Evolutionary conservation across 1,140 invertebrate genomes (phyloP).

Genomic region (Uloborus diversus): DNA sequence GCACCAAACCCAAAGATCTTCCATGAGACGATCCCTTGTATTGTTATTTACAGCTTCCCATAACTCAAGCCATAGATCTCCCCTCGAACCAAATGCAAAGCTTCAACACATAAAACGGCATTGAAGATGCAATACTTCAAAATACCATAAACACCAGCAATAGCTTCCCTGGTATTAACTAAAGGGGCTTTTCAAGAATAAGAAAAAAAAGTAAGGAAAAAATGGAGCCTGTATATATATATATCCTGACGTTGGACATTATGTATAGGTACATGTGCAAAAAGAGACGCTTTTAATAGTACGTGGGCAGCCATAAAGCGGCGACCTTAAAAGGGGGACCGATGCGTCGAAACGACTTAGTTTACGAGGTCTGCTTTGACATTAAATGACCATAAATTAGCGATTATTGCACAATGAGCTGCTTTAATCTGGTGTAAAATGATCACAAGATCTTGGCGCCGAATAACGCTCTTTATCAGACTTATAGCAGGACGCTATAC

Average conservation of each 20-base stretch:
- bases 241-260: background rate
- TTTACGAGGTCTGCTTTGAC: conserved; percentile 52
- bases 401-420: conserved; percentile 55
- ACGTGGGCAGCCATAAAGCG: conserved; percentile 49
- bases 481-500: conserved; percentile 18
- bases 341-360: conserved; percentile 48
- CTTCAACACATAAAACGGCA: conserved; percentile 3
- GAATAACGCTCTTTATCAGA: conserved; percentile 44
- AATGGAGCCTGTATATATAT: conserved; percentile 23
- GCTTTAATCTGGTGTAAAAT: conserved; percentile 56
- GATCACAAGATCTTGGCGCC: conserved; percentile 25
- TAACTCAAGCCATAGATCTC: conserved; percentile 35
- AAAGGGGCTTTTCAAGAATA: background rate
- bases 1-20: too few relatives aligned
- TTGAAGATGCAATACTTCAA: conserved; percentile 30
- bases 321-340: conserved; percentile 11
- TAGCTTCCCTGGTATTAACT: background rate
- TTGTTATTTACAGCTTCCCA: conserved; percentile 23
- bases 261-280: conserved; percentile 36
- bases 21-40: too few relatives aligned
- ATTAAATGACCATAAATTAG: conserved; percentile 57
- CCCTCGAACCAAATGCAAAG: background rate
- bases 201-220: background rate
- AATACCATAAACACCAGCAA: conserved; percentile 1
- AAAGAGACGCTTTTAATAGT: conserved; percentile 48